Evolutionary conservation across 2,113 vertebrate species (phyloP), one percentile per base, ranked within the genome.

Genomic region (Pedetes capensis): DNA sequence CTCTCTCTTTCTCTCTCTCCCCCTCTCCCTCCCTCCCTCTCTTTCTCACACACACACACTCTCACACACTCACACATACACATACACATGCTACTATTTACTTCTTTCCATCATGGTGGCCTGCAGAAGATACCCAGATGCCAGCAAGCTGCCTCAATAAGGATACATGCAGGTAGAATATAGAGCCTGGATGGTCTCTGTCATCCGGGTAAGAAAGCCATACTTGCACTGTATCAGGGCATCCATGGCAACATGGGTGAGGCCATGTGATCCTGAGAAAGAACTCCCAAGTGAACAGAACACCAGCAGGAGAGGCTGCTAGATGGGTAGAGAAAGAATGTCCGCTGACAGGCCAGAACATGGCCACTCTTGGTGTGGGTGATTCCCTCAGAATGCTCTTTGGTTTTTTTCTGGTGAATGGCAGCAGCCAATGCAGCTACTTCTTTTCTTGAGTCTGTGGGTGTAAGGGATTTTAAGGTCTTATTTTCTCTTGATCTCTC

Each of bases 291-390:
- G 14, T 29, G n/a, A 55, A 78, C 4, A 53, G 17, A 64, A 78
- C 17, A 37, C 27, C 25, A 49, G 37, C 2, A 13, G 42, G 51
- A 27, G 66, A 87, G 22, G 29, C 71, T 2, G 9, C 25, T 27
- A 27, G 39, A 39, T 23, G 37, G n/a, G 32, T 44, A 25, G 6
- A 39, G n/a, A 59, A 39, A 3, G 8, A 14, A 12, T 0, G 2
- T 34, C 42, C 49, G 27, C n/a, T 18, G 68, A 2, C 14, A 5
- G 32, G 25, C 66, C 74, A 39, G 32, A 74, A 59, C 59, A 68
- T 0, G 2, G 55, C 39, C 59, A 16, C 17, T 16, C 20, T 5
- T 12, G 25, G 53, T 32, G 22, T 2, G 16, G 53, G 42, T 1
- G 9, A 63, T 51, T 14, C 6, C 13, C 13, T 22, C 53, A n/a